Conservation (phyloP, 1,140 invertebrate genomes). For the Laupala kohalensis region DNA sequence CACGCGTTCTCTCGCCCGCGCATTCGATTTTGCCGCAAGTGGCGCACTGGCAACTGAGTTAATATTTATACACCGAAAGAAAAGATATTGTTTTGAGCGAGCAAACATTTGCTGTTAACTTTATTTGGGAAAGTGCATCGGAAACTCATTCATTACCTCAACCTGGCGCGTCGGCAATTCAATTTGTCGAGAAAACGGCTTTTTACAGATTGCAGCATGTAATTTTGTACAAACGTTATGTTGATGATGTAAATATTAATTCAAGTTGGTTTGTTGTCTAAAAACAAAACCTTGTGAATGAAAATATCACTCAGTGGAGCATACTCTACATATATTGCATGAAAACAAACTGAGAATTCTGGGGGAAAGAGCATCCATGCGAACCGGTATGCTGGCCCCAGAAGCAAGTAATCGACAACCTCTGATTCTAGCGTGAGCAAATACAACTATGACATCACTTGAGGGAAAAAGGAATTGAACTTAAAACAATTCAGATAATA, state of each 20-base stretch:
- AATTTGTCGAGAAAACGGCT: neutral
- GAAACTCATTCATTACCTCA: neutral
- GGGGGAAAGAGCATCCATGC: neutral
- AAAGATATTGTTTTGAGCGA: neutral
- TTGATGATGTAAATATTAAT: neutral
- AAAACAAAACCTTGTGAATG: neutral
- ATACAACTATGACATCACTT: neutral
- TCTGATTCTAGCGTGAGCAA: no score
- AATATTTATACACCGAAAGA: neutral
- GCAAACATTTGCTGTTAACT: neutral
- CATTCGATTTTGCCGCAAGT: no score
- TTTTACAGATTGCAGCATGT: neutral
- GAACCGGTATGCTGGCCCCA: neutral
- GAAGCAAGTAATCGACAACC: neutral
- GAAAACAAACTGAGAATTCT: neutral
- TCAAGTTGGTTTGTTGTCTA: neutral
- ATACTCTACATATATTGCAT: neutral
- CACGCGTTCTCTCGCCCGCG: no score
- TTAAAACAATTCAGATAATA: no score
- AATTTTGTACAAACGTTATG: neutral
- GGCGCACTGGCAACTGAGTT: neutral
- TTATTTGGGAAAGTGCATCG: neutral
- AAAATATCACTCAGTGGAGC: neutral
- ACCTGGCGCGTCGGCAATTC: neutral
- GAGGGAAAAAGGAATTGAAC: neutral